phyloP scores from a whole-genome alignment of 2,888 invertebrate genomes.

The Rhodophaea formosa region DNA sequence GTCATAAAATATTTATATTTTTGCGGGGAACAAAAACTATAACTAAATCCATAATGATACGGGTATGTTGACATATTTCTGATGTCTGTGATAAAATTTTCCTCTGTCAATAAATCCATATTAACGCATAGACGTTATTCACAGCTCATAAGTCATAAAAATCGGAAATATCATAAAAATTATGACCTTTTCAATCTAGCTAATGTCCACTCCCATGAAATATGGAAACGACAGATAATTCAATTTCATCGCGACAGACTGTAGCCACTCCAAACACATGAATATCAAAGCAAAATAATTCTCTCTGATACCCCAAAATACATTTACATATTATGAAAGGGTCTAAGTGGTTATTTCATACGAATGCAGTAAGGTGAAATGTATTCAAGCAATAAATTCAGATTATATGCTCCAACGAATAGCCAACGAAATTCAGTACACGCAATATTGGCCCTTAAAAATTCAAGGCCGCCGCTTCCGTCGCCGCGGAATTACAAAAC shows the following conservation, averaged over 20 bases:
- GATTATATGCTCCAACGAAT: conserved; percentile 35
- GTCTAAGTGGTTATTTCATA: conserved; percentile 23
- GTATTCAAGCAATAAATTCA: conserved; percentile 36
- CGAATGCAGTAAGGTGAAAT: conserved; percentile 29
- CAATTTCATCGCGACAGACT: conserved; percentile 19
- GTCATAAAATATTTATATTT: no score
- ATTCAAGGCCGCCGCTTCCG: conserved; percentile 31
- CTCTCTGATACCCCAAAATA: conserved; percentile 12
- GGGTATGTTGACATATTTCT: not conserved
- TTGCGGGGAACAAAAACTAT: no score
- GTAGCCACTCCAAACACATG: conserved; percentile 16
- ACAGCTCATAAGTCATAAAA: conserved; percentile 14
- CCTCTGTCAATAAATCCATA: not conserved
- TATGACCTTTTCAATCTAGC: conserved; percentile 16
- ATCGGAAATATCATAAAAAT: conserved; percentile 19
- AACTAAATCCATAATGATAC: no score
- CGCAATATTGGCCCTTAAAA: conserved; percentile 29
- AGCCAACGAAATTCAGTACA: conserved; percentile 25
- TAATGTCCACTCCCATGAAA: conserved; percentile 17
- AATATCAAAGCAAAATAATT: conserved; percentile 18
- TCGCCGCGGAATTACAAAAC: conserved; percentile 16
- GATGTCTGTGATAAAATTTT: not conserved
- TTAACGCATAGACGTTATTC: not conserved
- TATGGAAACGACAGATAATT: conserved; percentile 19
- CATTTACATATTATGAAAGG: conserved; percentile 23